These are phyloP conservation scores for Chelonoidis abingdonii DNA, from an alignment of 2,113 vertebrate species.

Conservation along the genomic window DNA sequence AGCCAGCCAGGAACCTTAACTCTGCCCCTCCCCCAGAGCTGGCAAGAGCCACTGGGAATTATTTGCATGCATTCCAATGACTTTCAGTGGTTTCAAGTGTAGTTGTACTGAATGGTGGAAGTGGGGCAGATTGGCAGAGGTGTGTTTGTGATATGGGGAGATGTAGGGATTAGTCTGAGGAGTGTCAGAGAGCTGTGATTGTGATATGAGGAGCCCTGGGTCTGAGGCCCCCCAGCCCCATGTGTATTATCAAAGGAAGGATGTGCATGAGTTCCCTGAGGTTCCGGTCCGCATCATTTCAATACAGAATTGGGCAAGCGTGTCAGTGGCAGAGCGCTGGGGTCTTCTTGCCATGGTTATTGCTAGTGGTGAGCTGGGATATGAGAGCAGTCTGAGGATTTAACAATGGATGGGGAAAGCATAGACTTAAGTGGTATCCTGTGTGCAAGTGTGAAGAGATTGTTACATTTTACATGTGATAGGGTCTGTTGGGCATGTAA, in stretches of 20 bases:
- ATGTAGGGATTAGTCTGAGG: neutral
- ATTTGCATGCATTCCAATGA: neutral
- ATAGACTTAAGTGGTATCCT: too few species aligned
- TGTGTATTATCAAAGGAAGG: neutral
- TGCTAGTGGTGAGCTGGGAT: neutral
- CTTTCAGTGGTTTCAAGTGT: neutral
- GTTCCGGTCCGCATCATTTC: neutral
- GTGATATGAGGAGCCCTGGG: neutral
- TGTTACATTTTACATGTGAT: too few species aligned
- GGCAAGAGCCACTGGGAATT: neutral
- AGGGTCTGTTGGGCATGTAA: too few species aligned
- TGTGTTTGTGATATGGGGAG: neutral
- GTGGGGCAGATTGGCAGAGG: neutral
- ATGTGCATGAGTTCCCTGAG: neutral
- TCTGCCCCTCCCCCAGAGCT: neutral
- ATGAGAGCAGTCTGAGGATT: neutral
- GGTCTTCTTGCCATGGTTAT: neutral
- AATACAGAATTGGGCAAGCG: neutral
- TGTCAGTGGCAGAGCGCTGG: neutral
- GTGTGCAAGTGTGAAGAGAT: too few species aligned
- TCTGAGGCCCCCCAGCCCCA: too few species aligned
- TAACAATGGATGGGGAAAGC: neutral
- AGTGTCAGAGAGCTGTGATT: neutral
- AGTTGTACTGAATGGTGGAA: neutral
- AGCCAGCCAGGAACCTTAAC: neutral